Base-by-base conservation (phyloP, 1,140 invertebrate species). In the Galleria mellonella region DNA sequence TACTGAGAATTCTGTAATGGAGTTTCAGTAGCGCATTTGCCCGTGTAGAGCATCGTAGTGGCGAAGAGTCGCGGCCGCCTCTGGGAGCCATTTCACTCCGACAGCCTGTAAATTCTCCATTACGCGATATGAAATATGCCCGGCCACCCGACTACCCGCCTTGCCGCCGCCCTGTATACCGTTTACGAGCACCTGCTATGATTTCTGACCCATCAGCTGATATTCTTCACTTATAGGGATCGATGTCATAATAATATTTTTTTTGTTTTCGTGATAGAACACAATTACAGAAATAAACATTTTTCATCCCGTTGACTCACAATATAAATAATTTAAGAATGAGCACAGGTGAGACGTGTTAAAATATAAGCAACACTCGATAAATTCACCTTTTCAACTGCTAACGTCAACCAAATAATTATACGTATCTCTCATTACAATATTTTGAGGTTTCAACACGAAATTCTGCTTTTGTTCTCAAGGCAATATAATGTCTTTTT, bases 31-130 rank as follows among this genome's bases (percentile, higher is more conserved):
- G 48, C 50, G 27, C 28, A 12, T 30, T 38, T 46, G 47, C 59
- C 44, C 40, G 32, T 9, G 14, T 15, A 35, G 28, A 40, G 55
- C 47, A 44, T 50, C 44, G 33, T 10, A 44, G 44, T 38, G 51
- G 54, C 56, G 61, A 55, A 36, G 61, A 62, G 64, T 68, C 64
- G 70, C 71, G 66, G 47, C 57, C 56, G 71, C 79, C 79, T 66
- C 62, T 67, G 85, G 85, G 85, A 84, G 71, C 83, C 82, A 86
- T 87, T 87, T 71, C 72, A 55, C 33, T 53, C 74, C 67, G 83
- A 86, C 85, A 83, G 78, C 72, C 74, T 82, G 82, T 87, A 86
- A 86, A 87, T 87, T 86, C 77, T 69, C 83, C 75, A 83, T 86
- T 86, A 84, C 74, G 54, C 63, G 72, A 76, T 86, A 86, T 84